These are phyloP conservation scores for Margarornis squamiger DNA, from an alignment of 2,797 vertebrate genomes.

Conservation along the genomic window DNA sequence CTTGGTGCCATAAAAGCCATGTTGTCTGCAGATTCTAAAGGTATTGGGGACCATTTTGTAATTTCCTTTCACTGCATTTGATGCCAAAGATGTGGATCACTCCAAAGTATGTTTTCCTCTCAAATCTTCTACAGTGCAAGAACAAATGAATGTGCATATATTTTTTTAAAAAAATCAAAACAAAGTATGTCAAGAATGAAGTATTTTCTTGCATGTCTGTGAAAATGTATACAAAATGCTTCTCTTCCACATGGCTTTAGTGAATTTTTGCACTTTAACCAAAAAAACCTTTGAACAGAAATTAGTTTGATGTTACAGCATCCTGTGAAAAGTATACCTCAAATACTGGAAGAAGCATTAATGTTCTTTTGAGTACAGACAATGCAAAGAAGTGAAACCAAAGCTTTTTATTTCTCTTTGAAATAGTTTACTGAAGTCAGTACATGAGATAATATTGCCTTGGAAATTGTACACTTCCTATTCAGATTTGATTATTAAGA, in stretches of 20 bases:
- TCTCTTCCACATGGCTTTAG: background rate
- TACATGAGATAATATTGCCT: background rate
- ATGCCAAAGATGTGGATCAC: background rate
- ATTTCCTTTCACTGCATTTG: background rate
- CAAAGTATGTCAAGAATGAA: background rate
- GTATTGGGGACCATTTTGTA: slow-evolving; percentile 7
- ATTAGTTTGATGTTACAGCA: slow-evolving; percentile 8
- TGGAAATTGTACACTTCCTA: background rate
- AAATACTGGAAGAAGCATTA: slow-evolving; percentile 39
- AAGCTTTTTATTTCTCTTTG: slow-evolving; percentile 26
- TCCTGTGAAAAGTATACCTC: slow-evolving; percentile 52
- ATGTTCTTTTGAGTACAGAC: background rate
- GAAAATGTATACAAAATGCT: background rate
- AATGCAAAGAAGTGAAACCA: slow-evolving; percentile 13
- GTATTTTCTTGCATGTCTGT: background rate
- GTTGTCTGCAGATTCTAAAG: background rate
- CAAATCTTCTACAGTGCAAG: background rate
- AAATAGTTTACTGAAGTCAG: background rate
- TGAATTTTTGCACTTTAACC: slow-evolving; percentile 71
- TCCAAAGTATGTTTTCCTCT: background rate
- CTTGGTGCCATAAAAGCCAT: background rate
- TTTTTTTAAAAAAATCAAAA: background rate
- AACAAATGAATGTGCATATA: slow-evolving; percentile 26
- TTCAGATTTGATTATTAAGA: background rate
- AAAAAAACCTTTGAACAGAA: slow-evolving; percentile 13